phyloP scores from a whole-genome alignment of 2,113 vertebrate species.

The Percina caprodes region DNA sequence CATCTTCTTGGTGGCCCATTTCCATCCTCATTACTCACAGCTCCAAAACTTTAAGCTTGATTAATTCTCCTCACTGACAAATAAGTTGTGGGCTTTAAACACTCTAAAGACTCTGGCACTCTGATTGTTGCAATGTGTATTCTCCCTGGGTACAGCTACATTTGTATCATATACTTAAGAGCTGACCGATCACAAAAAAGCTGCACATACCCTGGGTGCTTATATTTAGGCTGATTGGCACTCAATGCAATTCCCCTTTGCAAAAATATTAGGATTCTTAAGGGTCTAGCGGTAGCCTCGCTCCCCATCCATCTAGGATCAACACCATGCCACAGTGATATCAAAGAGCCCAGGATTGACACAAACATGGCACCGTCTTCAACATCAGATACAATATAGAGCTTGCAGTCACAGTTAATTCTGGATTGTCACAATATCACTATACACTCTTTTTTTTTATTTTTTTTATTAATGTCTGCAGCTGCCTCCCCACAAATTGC shows the following conservation, averaged over 20 bases:
- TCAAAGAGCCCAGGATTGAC: constrained; percentile 32
- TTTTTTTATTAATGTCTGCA: constrained; percentile 12
- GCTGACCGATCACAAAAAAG: constrained; percentile 33
- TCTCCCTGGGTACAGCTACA: constrained; percentile 18
- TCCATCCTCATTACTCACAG: constrained; percentile 67
- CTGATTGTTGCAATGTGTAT: constrained; percentile 36
- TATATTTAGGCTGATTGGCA: constrained; percentile 20
- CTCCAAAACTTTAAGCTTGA: constrained; percentile 56
- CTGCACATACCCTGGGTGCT: constrained; percentile 41
- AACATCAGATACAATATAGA: constrained; percentile 20
- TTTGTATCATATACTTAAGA: constrained; percentile 31
- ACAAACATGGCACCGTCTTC: constrained; percentile 38
- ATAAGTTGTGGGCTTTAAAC: constrained; percentile 56
- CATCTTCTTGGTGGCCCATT: constrained; percentile 64
- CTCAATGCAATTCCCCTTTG: constrained; percentile 17
- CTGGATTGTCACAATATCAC: constrained; percentile 29
- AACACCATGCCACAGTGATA: constrained; percentile 53
- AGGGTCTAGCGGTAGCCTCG: constrained; percentile 35
- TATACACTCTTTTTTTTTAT: not conserved
- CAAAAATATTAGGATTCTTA: constrained; percentile 45
- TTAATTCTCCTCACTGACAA: constrained; percentile 65
- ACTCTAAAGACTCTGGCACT: constrained; percentile 40
- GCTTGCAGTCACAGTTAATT: constrained; percentile 13
- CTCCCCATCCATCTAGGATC: constrained; percentile 46
- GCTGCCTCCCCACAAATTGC: constrained; percentile 9